A percentile compares a stretch with the other conserved stretches of the same genome.
phyloP scores from a whole-genome alignment of 1,140 invertebrate species.

The Drosophila obscura region DNA sequence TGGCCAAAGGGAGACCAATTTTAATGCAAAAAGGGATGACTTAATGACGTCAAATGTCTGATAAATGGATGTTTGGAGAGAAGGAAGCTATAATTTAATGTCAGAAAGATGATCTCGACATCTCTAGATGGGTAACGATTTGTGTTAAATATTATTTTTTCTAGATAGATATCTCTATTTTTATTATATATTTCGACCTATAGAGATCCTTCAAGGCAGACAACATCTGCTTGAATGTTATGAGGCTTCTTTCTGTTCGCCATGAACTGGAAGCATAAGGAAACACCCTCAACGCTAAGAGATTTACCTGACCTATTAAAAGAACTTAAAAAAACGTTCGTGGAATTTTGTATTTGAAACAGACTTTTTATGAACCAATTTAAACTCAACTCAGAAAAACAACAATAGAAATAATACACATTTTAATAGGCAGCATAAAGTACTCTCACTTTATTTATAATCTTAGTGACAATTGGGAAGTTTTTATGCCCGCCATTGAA shows the following conservation, averaged over 20 bases:
- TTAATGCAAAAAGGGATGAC: slow-evolving; percentile 12
- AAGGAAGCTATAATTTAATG: not conserved
- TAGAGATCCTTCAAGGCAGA: too few relatives aligned
- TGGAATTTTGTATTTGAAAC: too few relatives aligned
- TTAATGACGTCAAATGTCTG: slow-evolving; percentile 18
- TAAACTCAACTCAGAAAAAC: not conserved
- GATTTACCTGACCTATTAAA: not conserved
- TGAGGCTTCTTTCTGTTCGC: too few relatives aligned
- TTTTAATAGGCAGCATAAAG: slow-evolving; percentile 4
- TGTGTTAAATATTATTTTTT: not conserved
- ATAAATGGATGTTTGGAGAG: not conserved
- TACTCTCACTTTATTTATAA: too few relatives aligned
- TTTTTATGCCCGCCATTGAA: slow-evolving; percentile 39
- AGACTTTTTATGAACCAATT: slow-evolving; percentile 5
- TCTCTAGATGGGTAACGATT: not conserved
- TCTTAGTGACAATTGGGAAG: not conserved
- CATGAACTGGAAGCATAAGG: not conserved
- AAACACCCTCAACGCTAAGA: not conserved
- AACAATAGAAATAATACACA: not conserved
- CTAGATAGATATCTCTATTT: not conserved
- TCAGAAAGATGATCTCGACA: not conserved
- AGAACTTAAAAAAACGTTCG: too few relatives aligned
- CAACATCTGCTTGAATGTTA: too few relatives aligned
- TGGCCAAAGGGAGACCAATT: slow-evolving; percentile 19
- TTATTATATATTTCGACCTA: not conserved